Evolutionary conservation across 2,113 vertebrate genomes (phyloP).

Genomic region (Eptesicus fuscus): DNA sequence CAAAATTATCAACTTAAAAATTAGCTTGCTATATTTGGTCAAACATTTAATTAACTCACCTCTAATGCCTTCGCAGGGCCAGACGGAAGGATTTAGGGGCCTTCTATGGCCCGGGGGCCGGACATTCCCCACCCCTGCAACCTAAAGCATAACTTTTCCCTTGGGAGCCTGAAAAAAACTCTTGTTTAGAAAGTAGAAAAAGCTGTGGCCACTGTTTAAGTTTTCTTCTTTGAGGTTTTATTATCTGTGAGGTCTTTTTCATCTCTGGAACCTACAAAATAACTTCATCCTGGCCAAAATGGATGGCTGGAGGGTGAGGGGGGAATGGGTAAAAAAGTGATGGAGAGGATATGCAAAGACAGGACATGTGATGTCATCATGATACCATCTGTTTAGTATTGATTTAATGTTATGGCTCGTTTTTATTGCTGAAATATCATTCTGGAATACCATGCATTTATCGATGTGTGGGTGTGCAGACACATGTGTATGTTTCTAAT

Average conservation of each 20-base stretch:
- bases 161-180: neutral
- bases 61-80: no score
- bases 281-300: slow-evolving; percentile 9
- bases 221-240: slow-evolving; percentile 39
- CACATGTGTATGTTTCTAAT: fast-evolving
- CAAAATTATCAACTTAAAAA: no score
- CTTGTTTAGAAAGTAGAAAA: slow-evolving; percentile 34
- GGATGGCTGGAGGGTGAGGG: neutral
- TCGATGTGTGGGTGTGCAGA: neutral
- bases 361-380: neutral
- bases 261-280: slow-evolving; percentile 38
- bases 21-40: no score
- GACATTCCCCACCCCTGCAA: neutral
- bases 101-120: no score
- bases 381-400: neutral
- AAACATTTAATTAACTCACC: no score
- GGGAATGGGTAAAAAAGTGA: neutral
- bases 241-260: slow-evolving; percentile 37
- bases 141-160: neutral
- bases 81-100: no score
- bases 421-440: neutral
- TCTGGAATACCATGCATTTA: neutral
- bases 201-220: neutral
- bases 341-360: neutral
- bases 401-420: neutral